Conservation (phyloP, 1,140 invertebrate genomes). For the Tribolium madens region DNA sequence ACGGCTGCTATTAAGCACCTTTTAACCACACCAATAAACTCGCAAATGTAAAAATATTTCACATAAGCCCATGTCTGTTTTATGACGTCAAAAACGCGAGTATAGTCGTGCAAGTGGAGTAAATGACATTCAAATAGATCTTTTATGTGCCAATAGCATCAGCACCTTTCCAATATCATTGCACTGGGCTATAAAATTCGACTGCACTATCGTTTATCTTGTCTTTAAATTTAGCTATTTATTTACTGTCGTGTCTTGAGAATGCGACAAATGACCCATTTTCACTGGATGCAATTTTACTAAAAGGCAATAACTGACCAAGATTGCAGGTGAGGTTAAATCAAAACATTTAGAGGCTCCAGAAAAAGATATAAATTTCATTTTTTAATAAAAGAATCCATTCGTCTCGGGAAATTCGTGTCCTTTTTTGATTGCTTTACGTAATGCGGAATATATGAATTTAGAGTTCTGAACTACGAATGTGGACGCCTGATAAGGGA, state of each 20-base stretch:
- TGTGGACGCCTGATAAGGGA: neutral
- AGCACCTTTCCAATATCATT: conserved; percentile 11
- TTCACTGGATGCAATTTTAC: neutral
- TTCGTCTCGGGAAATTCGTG: neutral
- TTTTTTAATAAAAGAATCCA: conserved; percentile 22
- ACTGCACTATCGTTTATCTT: conserved; percentile 28
- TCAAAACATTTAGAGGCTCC: neutral
- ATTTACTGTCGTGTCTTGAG: neutral
- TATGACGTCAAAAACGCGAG: neutral
- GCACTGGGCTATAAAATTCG: conserved; percentile 1
- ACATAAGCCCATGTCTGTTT: conserved; percentile 3
- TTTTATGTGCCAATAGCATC: conserved; percentile 21
- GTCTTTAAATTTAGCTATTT: conserved; percentile 17
- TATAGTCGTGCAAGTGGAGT: neutral
- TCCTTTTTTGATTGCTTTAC: conserved; percentile 5
- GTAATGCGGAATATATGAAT: conserved; percentile 22
- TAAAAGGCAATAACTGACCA: conserved; percentile 2
- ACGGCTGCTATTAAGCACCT: neutral
- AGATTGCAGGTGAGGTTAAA: neutral
- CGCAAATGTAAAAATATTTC: conserved; percentile 23
- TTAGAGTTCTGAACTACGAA: neutral
- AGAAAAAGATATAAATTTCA: conserved; percentile 13
- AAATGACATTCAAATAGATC: conserved; percentile 22
- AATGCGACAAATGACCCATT: conserved; percentile 25
- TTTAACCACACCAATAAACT: conserved; percentile 36